phyloP scores from a whole-genome alignment of 1,140 invertebrate genomes.

The Physella acuta region DNA sequence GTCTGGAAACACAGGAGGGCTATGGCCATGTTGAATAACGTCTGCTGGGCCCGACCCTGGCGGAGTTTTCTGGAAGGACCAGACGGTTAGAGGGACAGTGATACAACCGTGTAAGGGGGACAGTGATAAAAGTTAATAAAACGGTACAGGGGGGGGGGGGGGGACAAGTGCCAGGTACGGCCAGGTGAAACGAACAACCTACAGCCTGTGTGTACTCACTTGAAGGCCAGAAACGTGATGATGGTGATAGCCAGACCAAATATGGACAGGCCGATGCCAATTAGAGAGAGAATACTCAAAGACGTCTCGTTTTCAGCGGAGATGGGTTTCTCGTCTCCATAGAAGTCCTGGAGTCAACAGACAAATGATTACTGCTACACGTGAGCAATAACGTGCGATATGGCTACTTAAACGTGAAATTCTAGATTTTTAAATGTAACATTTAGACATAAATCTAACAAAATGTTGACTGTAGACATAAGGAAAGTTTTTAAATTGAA shows the following conservation, averaged over 20 bases:
- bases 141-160: constrained; percentile 1
- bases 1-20: constrained; percentile 47
- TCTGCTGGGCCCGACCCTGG: constrained; percentile 52
- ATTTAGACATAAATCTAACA: too few species aligned
- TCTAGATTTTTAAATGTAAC: too few species aligned
- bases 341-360: constrained; percentile 52
- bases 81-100: too few species aligned
- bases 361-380: too few species aligned
- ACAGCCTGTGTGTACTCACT: constrained; percentile 37
- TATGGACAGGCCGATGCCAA: constrained; percentile 53
- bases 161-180: neutral
- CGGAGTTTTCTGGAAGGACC: constrained; percentile 46
- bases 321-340: constrained; percentile 39
- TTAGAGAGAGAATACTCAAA: constrained; percentile 48
- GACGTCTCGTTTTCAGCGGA: constrained; percentile 38
- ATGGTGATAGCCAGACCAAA: constrained; percentile 49
- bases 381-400: too few species aligned
- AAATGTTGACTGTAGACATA: too few species aligned
- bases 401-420: too few species aligned
- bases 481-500: too few species aligned
- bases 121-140: too few species aligned
- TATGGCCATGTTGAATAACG: constrained; percentile 51
- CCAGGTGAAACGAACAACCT: too few species aligned
- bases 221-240: constrained; percentile 52
- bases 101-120: too few species aligned